Percentiles rank a stretch among this genome's conserved stretches.
Evolutionary conservation across 2,797 vertebrate genomes (phyloP).

Genomic region (Tarsius wallacei): DNA sequence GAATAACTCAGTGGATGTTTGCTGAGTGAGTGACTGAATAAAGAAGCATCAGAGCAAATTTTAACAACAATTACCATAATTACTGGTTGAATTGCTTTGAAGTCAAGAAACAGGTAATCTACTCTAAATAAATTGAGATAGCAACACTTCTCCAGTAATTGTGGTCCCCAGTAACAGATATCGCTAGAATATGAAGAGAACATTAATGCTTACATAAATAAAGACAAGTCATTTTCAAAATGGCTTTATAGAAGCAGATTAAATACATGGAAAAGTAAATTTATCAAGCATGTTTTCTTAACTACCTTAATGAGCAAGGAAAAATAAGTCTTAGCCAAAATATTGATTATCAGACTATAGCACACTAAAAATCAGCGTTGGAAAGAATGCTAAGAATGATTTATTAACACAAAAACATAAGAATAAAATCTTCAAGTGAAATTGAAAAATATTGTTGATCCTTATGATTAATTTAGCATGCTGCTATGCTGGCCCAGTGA

Average conservation of each 20-base stretch:
- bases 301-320: neutral
- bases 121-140: neutral
- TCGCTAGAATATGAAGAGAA: neutral
- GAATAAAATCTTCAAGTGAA: constrained; percentile 58
- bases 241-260: neutral
- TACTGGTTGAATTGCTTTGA: neutral
- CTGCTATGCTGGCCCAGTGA: constrained; percentile 16
- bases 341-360: constrained; percentile 6
- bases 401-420: constrained; percentile 66
- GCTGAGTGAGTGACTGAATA: neutral
- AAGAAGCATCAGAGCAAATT: neutral
- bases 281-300: constrained; percentile 5
- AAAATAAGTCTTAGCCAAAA: constrained; percentile 20
- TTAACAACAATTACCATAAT: neutral
- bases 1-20: neutral
- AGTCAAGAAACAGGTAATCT: constrained; percentile 2
- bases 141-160: neutral
- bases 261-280: neutral
- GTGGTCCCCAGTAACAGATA: neutral
- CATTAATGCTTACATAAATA: neutral
- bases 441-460: constrained; percentile 64
- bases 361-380: constrained; percentile 23
- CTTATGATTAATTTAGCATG: constrained; percentile 17
- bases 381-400: constrained; percentile 35
- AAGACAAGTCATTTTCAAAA: neutral